These are phyloP conservation scores for Gymnosoma rotundatum DNA, from an alignment of 2,888 invertebrate species.

Conservation along the genomic window DNA sequence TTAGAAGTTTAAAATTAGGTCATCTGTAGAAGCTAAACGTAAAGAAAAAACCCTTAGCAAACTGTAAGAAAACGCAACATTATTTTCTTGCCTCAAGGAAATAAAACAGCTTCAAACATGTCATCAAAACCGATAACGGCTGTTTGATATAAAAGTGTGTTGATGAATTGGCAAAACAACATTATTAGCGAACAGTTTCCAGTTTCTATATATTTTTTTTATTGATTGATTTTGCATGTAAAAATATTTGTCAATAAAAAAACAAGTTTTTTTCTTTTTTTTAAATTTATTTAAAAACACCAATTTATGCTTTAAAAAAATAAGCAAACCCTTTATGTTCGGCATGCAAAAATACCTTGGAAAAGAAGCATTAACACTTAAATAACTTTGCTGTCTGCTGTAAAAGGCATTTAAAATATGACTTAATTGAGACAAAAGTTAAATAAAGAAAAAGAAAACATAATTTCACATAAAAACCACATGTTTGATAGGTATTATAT, in stretches of 20 bases:
- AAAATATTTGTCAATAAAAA: no score
- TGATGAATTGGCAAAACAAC: neutral
- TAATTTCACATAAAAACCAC: constrained; percentile 75
- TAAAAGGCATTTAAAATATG: constrained; percentile 34
- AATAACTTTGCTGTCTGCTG: constrained; percentile 16
- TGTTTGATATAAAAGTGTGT: neutral
- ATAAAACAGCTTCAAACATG: constrained; percentile 20
- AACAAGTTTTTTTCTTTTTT: no score
- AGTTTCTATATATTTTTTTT: neutral
- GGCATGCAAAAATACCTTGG: constrained; percentile 51
- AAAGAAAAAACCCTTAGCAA: constrained; percentile 12
- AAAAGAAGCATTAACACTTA: constrained; percentile 17
- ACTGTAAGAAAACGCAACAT: neutral
- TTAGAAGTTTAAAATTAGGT: constrained; percentile 60
- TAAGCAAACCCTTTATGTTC: constrained; percentile 33
- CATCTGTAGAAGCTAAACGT: neutral
- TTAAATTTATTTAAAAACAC: neutral
- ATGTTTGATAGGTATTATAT: constrained; percentile 77
- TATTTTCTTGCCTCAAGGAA: constrained; percentile 7
- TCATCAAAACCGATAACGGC: constrained; percentile 5
- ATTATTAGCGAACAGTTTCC: neutral
- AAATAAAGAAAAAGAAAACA: constrained; percentile 71
- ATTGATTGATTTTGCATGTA: neutral
- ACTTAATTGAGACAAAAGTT: constrained; percentile 53
- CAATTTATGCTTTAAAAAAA: constrained; percentile 29